Evolutionary conservation across 2,113 vertebrate species (phyloP).

Genomic region (Cyrtonyx montezumae): DNA sequence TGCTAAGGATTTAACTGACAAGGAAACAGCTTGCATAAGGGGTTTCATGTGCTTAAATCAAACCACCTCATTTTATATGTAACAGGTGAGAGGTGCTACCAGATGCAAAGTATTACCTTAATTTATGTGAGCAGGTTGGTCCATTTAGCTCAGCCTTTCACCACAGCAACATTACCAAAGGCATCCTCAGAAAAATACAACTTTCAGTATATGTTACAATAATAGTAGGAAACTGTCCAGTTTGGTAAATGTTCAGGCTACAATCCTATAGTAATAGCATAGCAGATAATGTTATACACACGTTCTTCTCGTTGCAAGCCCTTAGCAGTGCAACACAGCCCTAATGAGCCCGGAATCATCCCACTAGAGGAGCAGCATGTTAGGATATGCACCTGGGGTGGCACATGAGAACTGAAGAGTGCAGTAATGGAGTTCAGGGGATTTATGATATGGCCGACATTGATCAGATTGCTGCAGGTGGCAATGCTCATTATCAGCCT

Average conservation of each 20-base stretch:
- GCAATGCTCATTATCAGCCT: neutral
- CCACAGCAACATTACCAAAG: neutral
- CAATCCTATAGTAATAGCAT: neutral
- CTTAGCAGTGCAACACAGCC: neutral
- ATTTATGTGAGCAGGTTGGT: neutral
- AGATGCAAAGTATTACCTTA: neutral
- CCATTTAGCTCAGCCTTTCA: neutral
- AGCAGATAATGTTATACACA: neutral
- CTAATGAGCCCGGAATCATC: neutral
- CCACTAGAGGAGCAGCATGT: neutral
- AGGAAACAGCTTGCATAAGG: neutral
- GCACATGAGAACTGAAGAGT: neutral
- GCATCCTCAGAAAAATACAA: neutral
- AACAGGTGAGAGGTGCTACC: neutral
- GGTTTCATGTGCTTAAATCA: neutral
- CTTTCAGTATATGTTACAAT: neutral
- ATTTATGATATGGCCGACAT: neutral
- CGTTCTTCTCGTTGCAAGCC: neutral
- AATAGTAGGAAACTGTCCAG: neutral
- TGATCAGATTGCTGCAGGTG: neutral
- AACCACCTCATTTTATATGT: neutral
- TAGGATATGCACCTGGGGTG: rapidly evolving
- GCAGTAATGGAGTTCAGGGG: rapidly evolving
- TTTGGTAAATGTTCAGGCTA: neutral
- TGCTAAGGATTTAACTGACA: neutral